A percentile compares a stretch with the other conserved stretches of the same genome.
Evolutionary conservation across 2,888 invertebrate species (phyloP).

Genomic region (Pomacea canaliculata): DNA sequence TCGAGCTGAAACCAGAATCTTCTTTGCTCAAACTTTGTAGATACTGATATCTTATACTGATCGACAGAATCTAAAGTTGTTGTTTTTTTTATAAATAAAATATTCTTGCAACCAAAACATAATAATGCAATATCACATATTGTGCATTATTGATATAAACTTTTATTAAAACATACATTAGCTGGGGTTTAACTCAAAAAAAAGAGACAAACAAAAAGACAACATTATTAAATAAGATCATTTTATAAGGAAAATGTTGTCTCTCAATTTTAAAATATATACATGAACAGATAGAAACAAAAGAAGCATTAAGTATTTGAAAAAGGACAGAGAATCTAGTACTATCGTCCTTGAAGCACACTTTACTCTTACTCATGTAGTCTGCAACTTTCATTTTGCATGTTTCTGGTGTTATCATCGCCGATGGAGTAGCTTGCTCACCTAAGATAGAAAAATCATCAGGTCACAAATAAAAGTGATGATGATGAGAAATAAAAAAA

Average conservation of each 20-base stretch:
- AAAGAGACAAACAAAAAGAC: no score
- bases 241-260: no score
- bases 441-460: constrained; percentile 37
- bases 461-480: neutral
- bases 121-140: neutral
- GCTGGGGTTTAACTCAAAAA: no score
- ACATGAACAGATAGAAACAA: no score
- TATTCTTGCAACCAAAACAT: neutral
- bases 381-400: constrained; percentile 65
- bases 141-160: no score
- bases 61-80: neutral
- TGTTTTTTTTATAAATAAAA: neutral
- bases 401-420: constrained; percentile 54
- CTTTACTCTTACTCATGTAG: constrained; percentile 61
- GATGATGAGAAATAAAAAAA: neutral
- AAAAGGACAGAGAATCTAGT: no score
- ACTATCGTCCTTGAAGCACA: no score
- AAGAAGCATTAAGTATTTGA: no score
- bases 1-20: constrained; percentile 54
- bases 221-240: no score
- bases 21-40: neutral
- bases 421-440: constrained; percentile 62
- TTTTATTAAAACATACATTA: no score
- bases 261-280: no score
- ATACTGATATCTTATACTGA: neutral